These are phyloP conservation scores for Hofmannophila pseudospretella DNA, from an alignment of 2,888 invertebrate genomes.

Conservation along the genomic window DNA sequence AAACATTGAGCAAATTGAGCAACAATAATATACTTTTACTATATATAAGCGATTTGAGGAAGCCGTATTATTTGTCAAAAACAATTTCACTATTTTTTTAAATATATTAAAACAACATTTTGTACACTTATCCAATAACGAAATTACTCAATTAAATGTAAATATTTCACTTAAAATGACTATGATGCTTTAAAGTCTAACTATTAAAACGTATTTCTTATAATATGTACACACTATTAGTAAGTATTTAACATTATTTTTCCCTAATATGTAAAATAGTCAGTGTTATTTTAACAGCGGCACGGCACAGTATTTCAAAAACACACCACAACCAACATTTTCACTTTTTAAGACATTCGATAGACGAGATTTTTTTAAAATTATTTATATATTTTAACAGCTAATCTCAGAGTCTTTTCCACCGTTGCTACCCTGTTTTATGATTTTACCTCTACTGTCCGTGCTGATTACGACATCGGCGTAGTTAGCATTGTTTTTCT, in stretches of 20 bases:
- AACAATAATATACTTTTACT: constrained; percentile 47
- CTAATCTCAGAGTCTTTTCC: constrained; percentile 81
- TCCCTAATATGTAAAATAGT: constrained; percentile 12
- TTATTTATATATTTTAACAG: constrained; percentile 64
- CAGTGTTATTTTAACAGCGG: constrained; percentile 25
- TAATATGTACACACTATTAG: constrained; percentile 46
- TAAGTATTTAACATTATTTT: constrained; percentile 29
- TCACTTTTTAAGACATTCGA: constrained; percentile 4
- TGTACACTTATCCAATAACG: constrained; percentile 34
- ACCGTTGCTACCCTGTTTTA: constrained; percentile 67
- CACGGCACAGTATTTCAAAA: constrained; percentile 12
- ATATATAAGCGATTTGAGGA: constrained; percentile 47
- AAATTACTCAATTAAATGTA: constrained; percentile 36
- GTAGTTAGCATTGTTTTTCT: constrained; percentile 44
- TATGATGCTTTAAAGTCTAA: constrained; percentile 19
- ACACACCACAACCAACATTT: constrained; percentile 17
- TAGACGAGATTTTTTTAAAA: constrained; percentile 10
- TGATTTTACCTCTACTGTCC: constrained; percentile 38
- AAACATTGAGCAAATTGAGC: constrained; percentile 70
- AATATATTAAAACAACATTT: constrained; percentile 26
- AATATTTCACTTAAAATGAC: constrained; percentile 14
- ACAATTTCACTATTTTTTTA: constrained; percentile 9
- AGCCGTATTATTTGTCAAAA: constrained; percentile 28
- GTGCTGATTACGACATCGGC: constrained; percentile 26
- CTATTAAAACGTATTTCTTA: constrained; percentile 20